Evolutionary conservation across 2,113 vertebrate genomes (phyloP).

Genomic region (Meriones unguiculatus): DNA sequence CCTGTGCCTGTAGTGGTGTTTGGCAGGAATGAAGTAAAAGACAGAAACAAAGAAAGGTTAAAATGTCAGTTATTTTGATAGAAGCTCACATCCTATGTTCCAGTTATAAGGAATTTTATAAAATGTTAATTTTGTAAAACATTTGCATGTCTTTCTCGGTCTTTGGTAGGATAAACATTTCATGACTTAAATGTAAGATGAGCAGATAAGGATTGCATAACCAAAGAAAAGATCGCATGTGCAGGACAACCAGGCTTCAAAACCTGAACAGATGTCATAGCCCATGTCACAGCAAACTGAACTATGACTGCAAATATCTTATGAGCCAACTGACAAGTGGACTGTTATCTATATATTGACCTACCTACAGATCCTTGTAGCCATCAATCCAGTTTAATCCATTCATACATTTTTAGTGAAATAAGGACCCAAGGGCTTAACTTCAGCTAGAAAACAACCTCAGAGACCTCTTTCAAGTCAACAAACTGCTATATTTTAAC

Average conservation of each 20-base stretch:
- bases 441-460: background rate
- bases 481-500: background rate
- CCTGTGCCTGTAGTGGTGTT: conserved; percentile 86
- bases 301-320: background rate
- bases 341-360: background rate
- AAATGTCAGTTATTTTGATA: conserved; percentile 26
- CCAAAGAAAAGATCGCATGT: background rate
- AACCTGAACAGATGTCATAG: background rate
- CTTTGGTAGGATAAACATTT: background rate
- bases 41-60: conserved; percentile 43
- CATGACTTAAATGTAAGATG: background rate
- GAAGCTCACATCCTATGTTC: background rate
- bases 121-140: background rate
- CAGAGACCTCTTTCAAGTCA: conserved; percentile 1
- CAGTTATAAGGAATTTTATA: background rate
- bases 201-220: background rate
- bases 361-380: background rate
- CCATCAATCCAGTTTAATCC: background rate
- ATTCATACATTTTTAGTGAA: background rate
- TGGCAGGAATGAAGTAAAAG: conserved; percentile 36
- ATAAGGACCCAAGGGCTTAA: conserved; percentile 21
- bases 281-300: background rate
- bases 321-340: background rate
- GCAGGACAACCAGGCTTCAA: background rate
- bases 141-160: background rate